These are phyloP conservation scores for Asobara japonica DNA, from an alignment of 1,140 invertebrate species.

Conservation along the genomic window DNA sequence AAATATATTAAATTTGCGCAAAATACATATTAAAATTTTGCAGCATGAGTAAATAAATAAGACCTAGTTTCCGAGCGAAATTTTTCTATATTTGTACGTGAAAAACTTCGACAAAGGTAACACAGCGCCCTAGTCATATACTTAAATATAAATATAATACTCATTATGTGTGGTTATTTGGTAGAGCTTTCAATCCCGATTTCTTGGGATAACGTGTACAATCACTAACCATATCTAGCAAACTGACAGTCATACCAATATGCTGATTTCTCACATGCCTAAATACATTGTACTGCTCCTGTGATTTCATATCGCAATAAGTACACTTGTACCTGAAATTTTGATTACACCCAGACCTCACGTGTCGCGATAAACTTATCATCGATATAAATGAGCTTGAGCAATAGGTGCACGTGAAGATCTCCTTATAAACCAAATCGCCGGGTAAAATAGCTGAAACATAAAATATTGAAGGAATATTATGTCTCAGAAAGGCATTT, in stretches of 20 bases:
- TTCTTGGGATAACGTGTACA: not conserved
- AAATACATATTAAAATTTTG: not conserved
- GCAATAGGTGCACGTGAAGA: not conserved
- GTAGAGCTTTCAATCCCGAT: not conserved
- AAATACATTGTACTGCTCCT: slow-evolving; percentile 35
- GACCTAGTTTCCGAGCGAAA: not conserved
- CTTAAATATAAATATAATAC: not conserved
- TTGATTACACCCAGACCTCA: not conserved
- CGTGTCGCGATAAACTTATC: not conserved
- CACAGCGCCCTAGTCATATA: no score
- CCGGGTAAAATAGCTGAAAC: not conserved
- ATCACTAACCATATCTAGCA: not conserved
- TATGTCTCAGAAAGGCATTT: not conserved
- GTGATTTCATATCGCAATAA: slow-evolving; percentile 42
- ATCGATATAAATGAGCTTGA: not conserved
- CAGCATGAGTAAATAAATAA: not conserved
- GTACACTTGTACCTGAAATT: slow-evolving; percentile 47
- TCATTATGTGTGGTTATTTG: not conserved
- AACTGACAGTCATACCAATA: not conserved
- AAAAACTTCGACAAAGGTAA: no score
- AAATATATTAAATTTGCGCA: not conserved
- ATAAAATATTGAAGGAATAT: not conserved
- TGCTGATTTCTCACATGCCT: slow-evolving; percentile 29
- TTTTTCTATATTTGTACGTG: no score
- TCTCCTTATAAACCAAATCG: not conserved